Base-by-base conservation (phyloP, 2,888 invertebrate genomes). In the Brachyptera risi region DNA sequence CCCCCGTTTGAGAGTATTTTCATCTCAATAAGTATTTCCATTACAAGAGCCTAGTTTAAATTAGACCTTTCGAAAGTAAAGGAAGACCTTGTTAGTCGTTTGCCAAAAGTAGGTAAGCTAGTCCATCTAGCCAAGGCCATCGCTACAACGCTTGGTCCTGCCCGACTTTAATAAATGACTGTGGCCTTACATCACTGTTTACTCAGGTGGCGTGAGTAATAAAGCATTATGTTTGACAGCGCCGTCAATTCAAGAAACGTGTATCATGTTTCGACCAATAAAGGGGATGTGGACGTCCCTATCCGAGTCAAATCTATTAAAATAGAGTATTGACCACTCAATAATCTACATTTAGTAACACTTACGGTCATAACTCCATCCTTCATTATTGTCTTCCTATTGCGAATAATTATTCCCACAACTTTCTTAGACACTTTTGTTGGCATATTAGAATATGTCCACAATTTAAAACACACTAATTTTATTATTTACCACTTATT, bases 371-470 rank as follows among this genome's bases (percentile, higher is more conserved):
- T 89, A 73, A 91, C 88, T 75, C 89, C 90, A 83, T 92, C 90
- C 82, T 90, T 91, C 78, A 87, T 84, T 76, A 90, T 88, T 75
- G 88, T 85, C 80, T 90, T 90, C 78, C 91, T 84, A 77, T 89
- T 90, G 75, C 90, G 83, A 78, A 90, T 88, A 76, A 90, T 89
- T 84, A 91, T 90, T 77, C 90, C 89, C 78, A 90, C 87, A 79
- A 88, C 86, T 75, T 89, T 88, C 80, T 88, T 91, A 70, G 87
- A 87, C 72, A 86, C 84, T 78, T 87, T 88, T 75, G 84, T 83
- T 75, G 87, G 86, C 83, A 78, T 78, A 62, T 58, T 65, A 37
- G 23, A 44, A 31, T 31, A 31, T 31, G 11, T n/a, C n/a, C n/a
- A n/a, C n/a, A n/a, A n/a, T n/a, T n/a, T n/a, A n/a, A n/a, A n/a